Percentiles rank a stretch among this genome's conserved stretches.
These are phyloP conservation scores for Sigmodon hispidus DNA, from an alignment of 2,113 vertebrate genomes.

Conservation along the genomic window DNA sequence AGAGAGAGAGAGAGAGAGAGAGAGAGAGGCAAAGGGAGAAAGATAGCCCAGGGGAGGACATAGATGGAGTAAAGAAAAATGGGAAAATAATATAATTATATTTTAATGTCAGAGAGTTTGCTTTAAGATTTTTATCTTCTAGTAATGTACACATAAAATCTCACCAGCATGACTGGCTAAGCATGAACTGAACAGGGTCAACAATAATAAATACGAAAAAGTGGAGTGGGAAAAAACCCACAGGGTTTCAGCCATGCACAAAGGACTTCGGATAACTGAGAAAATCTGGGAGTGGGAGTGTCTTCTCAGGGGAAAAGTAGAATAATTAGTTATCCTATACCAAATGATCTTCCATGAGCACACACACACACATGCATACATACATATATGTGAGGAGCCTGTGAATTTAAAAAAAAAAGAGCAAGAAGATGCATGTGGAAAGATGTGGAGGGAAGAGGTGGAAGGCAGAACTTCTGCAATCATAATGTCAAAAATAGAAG, in stretches of 20 bases:
- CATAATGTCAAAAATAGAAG: not conserved
- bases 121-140: not conserved
- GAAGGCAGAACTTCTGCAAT: not conserved
- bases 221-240: not conserved
- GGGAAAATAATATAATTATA: not conserved
- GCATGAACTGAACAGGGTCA: not conserved
- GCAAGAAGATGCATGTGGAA: not conserved
- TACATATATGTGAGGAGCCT: not conserved
- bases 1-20: no score
- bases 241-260: not conserved
- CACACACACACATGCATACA: no score
- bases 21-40: fast-evolving
- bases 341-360: not conserved
- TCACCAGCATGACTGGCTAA: not conserved
- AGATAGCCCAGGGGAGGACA: not conserved
- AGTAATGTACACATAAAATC: not conserved
- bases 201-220: not conserved
- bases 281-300: not conserved
- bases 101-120: not conserved
- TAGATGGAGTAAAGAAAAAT: not conserved
- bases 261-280: not conserved
- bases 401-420: not conserved
- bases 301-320: not conserved
- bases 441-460: not conserved
- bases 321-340: not conserved